phyloP scores from a whole-genome alignment of 2,888 invertebrate genomes.

The Phalera bucephala region DNA sequence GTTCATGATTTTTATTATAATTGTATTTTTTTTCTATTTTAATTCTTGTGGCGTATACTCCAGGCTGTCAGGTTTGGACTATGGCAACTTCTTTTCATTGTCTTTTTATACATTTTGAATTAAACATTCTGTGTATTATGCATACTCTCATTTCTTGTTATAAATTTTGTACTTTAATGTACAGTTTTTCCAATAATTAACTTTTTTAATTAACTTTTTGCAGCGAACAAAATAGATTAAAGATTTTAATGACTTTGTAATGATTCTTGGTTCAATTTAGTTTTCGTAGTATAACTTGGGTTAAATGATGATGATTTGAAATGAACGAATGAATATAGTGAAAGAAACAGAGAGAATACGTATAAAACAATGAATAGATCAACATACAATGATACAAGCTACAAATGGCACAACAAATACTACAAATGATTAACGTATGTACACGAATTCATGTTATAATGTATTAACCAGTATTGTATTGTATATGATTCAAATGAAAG shows the following conservation, averaged over 20 bases:
- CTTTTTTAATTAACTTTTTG: too few species aligned
- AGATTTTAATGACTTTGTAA: too few species aligned
- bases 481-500: too few species aligned
- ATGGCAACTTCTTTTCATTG: constrained; percentile 41
- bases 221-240: too few species aligned
- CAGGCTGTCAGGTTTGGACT: constrained; percentile 34
- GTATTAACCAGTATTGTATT: neutral
- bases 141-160: constrained; percentile 4
- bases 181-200: too few species aligned
- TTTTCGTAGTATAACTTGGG: too few species aligned
- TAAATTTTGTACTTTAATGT: too few species aligned
- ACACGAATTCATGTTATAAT: neutral
- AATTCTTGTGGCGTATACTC: constrained; percentile 38
- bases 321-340: constrained; percentile 12
- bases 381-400: neutral
- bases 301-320: too few species aligned
- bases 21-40: constrained; percentile 10
- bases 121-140: too few species aligned
- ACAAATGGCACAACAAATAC: too few species aligned
- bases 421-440: neutral
- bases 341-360: constrained; percentile 27
- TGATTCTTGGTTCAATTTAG: too few species aligned
- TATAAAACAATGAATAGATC: constrained; percentile 4
- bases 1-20: constrained; percentile 21
- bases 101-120: neutral